These are phyloP conservation scores for Xyrauchen texanus DNA, from an alignment of 2,113 vertebrate genomes.

Conservation along the genomic window DNA sequence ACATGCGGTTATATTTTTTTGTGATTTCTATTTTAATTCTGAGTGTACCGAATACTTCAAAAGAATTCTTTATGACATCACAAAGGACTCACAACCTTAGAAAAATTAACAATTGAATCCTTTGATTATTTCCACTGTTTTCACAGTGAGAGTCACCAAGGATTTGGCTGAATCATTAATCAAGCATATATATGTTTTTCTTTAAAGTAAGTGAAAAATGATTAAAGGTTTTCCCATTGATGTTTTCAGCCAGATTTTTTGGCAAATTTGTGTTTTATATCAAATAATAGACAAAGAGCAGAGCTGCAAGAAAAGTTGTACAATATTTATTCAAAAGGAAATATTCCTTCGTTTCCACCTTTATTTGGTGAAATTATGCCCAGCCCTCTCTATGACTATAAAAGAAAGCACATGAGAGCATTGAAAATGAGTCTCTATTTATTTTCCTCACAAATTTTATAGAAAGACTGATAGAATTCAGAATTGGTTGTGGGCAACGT, in stretches of 20 bases:
- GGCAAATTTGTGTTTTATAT: too few relatives aligned
- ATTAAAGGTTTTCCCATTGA: too few relatives aligned
- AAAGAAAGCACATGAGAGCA: slow-evolving; percentile 39
- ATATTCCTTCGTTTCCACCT: background rate
- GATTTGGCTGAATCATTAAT: too few relatives aligned
- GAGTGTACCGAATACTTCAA: background rate
- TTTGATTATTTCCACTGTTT: too few relatives aligned
- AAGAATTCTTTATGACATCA: background rate
- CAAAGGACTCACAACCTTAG: background rate
- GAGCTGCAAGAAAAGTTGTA: background rate
- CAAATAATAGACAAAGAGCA: too few relatives aligned
- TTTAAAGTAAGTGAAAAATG: too few relatives aligned
- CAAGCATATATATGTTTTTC: too few relatives aligned
- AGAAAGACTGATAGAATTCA: background rate
- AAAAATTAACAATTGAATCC: background rate
- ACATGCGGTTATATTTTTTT: background rate
- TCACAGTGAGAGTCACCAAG: too few relatives aligned
- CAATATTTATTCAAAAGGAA: background rate
- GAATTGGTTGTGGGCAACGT: background rate
- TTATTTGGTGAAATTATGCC: background rate
- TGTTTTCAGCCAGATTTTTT: too few relatives aligned
- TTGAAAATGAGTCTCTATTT: background rate
- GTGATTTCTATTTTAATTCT: background rate
- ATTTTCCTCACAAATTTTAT: background rate
- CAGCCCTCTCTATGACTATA: background rate